These are phyloP conservation scores for Sphaerophoria taeniata DNA, from an alignment of 2,888 invertebrate species.

Conservation along the genomic window DNA sequence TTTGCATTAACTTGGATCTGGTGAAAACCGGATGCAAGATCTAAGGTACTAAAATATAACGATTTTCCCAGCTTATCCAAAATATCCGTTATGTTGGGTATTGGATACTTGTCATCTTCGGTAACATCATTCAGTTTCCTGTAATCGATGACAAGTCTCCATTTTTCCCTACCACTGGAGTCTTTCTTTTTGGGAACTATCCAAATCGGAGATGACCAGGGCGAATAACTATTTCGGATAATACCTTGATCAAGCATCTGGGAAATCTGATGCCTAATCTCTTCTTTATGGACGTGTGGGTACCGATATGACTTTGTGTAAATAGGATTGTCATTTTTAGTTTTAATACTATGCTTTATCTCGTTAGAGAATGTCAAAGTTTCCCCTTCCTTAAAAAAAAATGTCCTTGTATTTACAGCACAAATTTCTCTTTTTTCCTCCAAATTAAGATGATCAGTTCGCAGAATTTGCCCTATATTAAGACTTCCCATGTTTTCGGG, in stretches of 20 bases:
- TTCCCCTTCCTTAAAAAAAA: background rate
- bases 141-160: slow-evolving; percentile 55
- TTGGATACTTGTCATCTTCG: slow-evolving; percentile 29
- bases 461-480: background rate
- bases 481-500: background rate
- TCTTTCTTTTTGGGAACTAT: slow-evolving; percentile 54
- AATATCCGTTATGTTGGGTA: slow-evolving; percentile 17
- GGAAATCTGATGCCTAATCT: slow-evolving; percentile 76
- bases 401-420: background rate
- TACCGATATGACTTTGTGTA: slow-evolving; percentile 71
- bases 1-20: slow-evolving; percentile 76
- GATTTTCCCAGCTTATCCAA: slow-evolving; percentile 78
- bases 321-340: slow-evolving; percentile 76
- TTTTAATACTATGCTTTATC: slow-evolving; percentile 77
- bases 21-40: slow-evolving; percentile 77
- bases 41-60: slow-evolving; percentile 78
- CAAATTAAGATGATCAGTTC: background rate
- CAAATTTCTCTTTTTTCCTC: background rate
- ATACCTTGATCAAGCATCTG: slow-evolving; percentile 61
- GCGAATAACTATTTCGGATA: slow-evolving; percentile 50
- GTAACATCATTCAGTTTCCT: slow-evolving; percentile 27
- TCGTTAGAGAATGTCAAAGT: slow-evolving; percentile 13
- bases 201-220: slow-evolving; percentile 45
- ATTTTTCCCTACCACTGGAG: slow-evolving; percentile 50
- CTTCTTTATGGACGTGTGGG: slow-evolving; percentile 76